Evolutionary conservation across 2,797 vertebrate genomes (phyloP).

Genomic region (Megaceryle alcyon): DNA sequence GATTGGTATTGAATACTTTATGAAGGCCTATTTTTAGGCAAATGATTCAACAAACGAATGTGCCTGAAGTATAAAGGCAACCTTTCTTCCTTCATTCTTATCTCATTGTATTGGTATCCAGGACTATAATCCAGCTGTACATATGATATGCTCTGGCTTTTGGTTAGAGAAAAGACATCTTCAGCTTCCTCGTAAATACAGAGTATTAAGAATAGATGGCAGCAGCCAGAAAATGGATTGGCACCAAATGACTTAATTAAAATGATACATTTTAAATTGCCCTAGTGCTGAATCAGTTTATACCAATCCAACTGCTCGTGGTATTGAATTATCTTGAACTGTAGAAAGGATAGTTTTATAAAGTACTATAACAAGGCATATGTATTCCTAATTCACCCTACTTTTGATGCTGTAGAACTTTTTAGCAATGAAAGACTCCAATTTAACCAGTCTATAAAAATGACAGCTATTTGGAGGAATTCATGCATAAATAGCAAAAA

Average conservation of each 20-base stretch:
- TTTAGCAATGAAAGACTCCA: not conserved
- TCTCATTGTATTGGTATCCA: not conserved
- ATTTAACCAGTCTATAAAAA: not conserved
- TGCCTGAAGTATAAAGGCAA: not conserved
- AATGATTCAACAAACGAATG: conserved; percentile 39
- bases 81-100: not conserved
- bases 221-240: not conserved
- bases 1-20: conserved; percentile 27
- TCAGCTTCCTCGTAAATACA: not conserved
- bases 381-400: not conserved
- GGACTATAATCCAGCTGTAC: not conserved
- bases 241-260: not conserved
- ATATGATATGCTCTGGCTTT: not conserved
- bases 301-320: not conserved
- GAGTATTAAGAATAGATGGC: not conserved
- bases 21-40: conserved; percentile 22
- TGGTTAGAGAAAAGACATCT: not conserved
- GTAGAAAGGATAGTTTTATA: not conserved
- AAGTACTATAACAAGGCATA: fast-evolving
- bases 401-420: not conserved
- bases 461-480: not conserved
- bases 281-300: not conserved
- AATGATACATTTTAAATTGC: not conserved
- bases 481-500: not conserved
- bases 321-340: not conserved